phyloP scores from a whole-genome alignment of 2,113 vertebrate genomes.

The Falco punctatus region DNA sequence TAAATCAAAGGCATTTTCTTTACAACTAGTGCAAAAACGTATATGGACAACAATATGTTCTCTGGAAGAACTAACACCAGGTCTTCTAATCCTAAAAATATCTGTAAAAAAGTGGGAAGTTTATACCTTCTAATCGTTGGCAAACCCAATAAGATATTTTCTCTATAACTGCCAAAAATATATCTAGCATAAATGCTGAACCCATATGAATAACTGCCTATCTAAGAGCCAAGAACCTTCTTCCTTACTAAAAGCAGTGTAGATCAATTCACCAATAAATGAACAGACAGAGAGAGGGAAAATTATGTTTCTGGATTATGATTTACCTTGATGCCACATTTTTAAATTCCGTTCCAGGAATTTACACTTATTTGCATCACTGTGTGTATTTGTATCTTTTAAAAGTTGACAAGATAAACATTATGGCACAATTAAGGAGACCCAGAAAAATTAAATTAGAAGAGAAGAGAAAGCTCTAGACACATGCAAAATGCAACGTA shows the following conservation, averaged over 20 bases:
- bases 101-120: neutral
- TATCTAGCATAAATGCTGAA: neutral
- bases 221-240: neutral
- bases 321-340: neutral
- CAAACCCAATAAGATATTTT: neutral
- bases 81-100: neutral
- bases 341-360: neutral
- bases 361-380: neutral
- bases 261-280: neutral
- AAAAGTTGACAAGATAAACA: neutral
- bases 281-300: neutral
- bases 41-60: neutral
- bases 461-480: neutral
- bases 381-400: neutral
- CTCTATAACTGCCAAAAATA: neutral
- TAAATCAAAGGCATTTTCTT: neutral
- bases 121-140: neutral
- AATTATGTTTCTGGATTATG: neutral
- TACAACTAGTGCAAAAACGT: neutral
- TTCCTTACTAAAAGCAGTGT: neutral
- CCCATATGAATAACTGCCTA: neutral
- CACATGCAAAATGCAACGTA: neutral
- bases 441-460: slow-evolving; percentile 5
- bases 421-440: neutral
- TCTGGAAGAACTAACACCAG: neutral